A percentile compares a stretch with the other conserved stretches of the same genome.
Evolutionary conservation across 1,140 invertebrate species (phyloP).

Genomic region (Agrypnia vestita): DNA sequence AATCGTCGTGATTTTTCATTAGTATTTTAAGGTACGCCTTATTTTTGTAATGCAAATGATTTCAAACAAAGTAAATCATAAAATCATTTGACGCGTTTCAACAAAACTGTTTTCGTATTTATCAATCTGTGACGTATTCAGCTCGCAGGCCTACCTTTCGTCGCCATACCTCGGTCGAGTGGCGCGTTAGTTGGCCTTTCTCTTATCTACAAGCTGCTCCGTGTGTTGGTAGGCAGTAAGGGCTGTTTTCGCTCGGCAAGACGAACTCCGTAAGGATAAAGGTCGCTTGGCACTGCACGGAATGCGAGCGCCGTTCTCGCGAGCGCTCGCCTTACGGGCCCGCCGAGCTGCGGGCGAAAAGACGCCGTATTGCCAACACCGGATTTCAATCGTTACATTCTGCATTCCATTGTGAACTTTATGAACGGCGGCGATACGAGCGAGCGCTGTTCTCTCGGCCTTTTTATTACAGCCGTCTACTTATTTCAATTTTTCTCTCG

Average conservation of each 20-base stretch:
- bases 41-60: too few species aligned
- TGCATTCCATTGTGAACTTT: slow-evolving; percentile 59
- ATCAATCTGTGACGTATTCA: background rate
- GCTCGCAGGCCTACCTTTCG: slow-evolving; percentile 36
- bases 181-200: slow-evolving; percentile 56
- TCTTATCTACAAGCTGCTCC: slow-evolving; percentile 55
- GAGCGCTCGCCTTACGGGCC: slow-evolving; percentile 9
- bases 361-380: slow-evolving; percentile 53
- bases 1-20: too few species aligned
- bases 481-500: slow-evolving; percentile 39
- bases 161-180: slow-evolving; percentile 34
- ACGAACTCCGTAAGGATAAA: slow-evolving; percentile 52
- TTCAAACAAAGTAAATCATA: too few species aligned
- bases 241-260: slow-evolving; percentile 46
- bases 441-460: slow-evolving; percentile 47
- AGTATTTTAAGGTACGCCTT: too few species aligned
- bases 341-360: slow-evolving; percentile 47
- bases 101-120: slow-evolving; percentile 8
- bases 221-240: slow-evolving; percentile 23
- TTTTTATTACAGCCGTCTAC: slow-evolving; percentile 53
- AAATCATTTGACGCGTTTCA: background rate
- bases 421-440: slow-evolving; percentile 57
- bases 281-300: slow-evolving; percentile 42
- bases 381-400: slow-evolving; percentile 59
- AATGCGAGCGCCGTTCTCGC: slow-evolving; percentile 17